phyloP scores from a whole-genome alignment of 1,140 invertebrate species.

The Potamilus streckersoni region DNA sequence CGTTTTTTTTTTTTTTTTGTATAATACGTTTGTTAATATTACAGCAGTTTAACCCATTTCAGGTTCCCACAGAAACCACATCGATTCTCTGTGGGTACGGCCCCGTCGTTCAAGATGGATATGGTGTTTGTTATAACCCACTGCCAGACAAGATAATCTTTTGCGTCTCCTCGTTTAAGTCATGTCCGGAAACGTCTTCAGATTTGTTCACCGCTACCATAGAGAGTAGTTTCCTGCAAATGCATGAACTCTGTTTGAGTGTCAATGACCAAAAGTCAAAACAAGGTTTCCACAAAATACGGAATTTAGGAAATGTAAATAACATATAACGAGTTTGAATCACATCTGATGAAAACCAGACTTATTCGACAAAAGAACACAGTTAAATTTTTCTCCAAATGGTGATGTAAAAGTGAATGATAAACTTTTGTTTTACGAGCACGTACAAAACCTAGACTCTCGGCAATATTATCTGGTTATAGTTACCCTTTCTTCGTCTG shows the following conservation, averaged over 20 bases:
- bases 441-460: too few relatives aligned
- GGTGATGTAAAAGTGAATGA: too few relatives aligned
- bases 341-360: too few relatives aligned
- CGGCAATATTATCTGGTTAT: too few relatives aligned
- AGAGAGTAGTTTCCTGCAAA: slow-evolving; percentile 85
- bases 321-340: too few relatives aligned
- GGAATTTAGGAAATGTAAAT: too few relatives aligned
- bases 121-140: slow-evolving; percentile 97
- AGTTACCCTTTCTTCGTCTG: too few relatives aligned
- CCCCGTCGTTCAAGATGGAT: slow-evolving; percentile 96
- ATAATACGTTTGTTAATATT: neutral
- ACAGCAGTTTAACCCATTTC: slow-evolving; percentile 33
- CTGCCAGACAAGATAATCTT: slow-evolving; percentile 87
- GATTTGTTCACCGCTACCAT: slow-evolving; percentile 84
- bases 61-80: slow-evolving; percentile 79
- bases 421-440: too few relatives aligned
- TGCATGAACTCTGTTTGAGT: slow-evolving; percentile 74
- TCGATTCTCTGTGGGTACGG: slow-evolving; percentile 93
- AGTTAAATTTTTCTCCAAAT: too few relatives aligned
- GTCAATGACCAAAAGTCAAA: slow-evolving; percentile 4
- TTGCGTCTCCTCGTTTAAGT: slow-evolving; percentile 88
- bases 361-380: too few relatives aligned
- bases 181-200: slow-evolving; percentile 85
- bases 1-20: too few relatives aligned
- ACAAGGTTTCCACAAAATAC: too few relatives aligned